phyloP scores from a whole-genome alignment of 2,113 vertebrate genomes.

The Vidua macroura region DNA sequence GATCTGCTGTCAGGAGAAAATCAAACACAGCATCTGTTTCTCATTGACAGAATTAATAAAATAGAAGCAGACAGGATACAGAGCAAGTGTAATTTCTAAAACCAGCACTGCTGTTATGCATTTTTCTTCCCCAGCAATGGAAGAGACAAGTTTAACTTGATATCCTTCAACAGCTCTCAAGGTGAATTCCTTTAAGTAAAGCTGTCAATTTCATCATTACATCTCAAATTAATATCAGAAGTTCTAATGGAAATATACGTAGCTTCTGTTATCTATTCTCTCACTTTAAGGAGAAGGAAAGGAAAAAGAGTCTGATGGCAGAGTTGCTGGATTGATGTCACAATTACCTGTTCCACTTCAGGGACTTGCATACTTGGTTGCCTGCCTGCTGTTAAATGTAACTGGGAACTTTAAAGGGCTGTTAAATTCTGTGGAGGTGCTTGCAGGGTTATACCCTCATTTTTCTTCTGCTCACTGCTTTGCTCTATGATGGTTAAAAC shows the following conservation, averaged over 20 bases:
- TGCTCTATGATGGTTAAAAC: neutral
- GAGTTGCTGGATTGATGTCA: neutral
- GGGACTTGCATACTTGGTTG: neutral
- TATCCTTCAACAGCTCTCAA: neutral
- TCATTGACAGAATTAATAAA: slow-evolving; percentile 33
- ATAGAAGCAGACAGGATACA: neutral
- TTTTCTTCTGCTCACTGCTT: neutral
- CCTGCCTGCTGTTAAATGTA: neutral
- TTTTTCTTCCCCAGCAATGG: neutral
- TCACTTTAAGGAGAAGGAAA: neutral
- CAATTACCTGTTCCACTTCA: neutral
- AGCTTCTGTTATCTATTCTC: neutral
- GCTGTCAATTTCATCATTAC: neutral
- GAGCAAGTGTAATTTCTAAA: neutral
- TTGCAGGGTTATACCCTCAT: neutral
- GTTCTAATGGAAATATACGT: neutral
- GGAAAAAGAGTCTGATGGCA: neutral
- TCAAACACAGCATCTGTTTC: neutral
- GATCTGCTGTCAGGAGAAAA: neutral
- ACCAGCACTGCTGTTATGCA: neutral
- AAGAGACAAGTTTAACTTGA: neutral
- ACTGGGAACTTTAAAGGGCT: neutral
- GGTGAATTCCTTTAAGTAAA: slow-evolving; percentile 9
- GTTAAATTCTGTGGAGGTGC: neutral
- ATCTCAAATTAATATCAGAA: neutral